These are phyloP conservation scores for Scophthalmus maximus DNA, from an alignment of 2,113 vertebrate genomes.

Conservation along the genomic window DNA sequence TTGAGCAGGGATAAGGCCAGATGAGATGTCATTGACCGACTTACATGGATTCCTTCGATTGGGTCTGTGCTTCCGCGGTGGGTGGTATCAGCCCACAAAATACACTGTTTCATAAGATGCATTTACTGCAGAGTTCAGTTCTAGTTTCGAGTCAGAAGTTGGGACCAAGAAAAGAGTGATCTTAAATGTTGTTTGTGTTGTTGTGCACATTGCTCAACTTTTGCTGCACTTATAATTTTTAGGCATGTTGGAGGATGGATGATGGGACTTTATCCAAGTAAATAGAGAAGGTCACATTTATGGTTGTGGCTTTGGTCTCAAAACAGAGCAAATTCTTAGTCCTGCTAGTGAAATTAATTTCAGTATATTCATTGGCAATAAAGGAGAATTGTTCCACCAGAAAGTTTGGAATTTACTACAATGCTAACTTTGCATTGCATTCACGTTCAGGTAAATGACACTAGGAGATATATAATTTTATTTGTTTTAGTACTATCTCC, in stretches of 20 bases:
- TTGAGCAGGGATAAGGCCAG: conserved; percentile 16
- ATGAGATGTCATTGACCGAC: conserved; percentile 58
- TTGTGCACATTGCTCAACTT: conserved; percentile 11
- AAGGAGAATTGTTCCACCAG: neutral
- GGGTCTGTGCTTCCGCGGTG: conserved; percentile 14
- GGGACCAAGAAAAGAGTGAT: conserved; percentile 16
- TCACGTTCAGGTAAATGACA: conserved; percentile 13
- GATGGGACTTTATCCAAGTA: neutral
- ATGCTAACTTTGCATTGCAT: neutral
- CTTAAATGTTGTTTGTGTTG: conserved; percentile 19
- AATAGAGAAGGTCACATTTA: conserved; percentile 4
- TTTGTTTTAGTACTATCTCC: conserved; percentile 13
- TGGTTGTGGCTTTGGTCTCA: neutral
- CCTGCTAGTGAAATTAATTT: neutral
- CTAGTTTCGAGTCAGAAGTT: conserved; percentile 29
- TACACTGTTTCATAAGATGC: too few species aligned
- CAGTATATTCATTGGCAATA: neutral
- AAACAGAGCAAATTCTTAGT: neutral
- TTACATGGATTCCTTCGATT: conserved; percentile 40
- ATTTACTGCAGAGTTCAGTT: too few species aligned
- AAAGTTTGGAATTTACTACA: neutral
- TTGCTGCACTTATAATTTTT: neutral
- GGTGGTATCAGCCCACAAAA: conserved; percentile 7
- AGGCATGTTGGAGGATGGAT: conserved; percentile 5
- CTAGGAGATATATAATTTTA: neutral